phyloP scores from a whole-genome alignment of 2,113 vertebrate genomes.

The Rhizomys pruinosus region DNA sequence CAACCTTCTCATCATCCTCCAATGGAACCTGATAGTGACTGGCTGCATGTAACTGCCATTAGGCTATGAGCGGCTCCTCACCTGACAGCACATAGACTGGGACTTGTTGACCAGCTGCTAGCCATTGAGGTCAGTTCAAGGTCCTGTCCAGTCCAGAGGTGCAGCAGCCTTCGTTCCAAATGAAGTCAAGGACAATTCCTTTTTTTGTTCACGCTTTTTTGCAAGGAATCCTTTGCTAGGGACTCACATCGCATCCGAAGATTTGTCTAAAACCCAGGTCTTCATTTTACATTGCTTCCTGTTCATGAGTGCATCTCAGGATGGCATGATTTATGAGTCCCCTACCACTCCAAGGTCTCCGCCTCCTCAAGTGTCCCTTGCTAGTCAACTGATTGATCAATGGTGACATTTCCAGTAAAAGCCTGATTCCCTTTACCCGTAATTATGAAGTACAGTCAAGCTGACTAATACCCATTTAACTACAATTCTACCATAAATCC shows the following conservation, averaged over 20 bases:
- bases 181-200: not conserved
- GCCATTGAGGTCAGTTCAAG: not conserved
- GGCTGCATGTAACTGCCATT: no score
- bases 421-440: slow-evolving; percentile 25
- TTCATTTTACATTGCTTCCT: not conserved
- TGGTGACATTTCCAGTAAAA: slow-evolving; percentile 69
- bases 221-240: not conserved
- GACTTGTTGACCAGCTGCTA: not conserved
- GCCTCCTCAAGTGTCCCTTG: not conserved
- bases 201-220: not conserved
- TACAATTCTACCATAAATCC: slow-evolving; percentile 64
- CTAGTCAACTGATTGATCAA: slow-evolving; percentile 72
- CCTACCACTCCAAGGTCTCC: not conserved
- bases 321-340: slow-evolving; percentile 49
- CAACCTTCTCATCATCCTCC: not conserved
- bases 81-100: not conserved
- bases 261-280: slow-evolving; percentile 22
- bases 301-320: not conserved
- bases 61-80: not conserved
- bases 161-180: not conserved
- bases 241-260: not conserved
- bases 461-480: slow-evolving; percentile 65
- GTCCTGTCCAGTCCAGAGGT: not conserved
- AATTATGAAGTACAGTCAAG: slow-evolving; percentile 59
- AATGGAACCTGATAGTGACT: not conserved